Evolutionary conservation across 2,888 invertebrate genomes (phyloP), one percentile per base, ranked within the genome.

Genomic region (Cybosia mesomella): DNA sequence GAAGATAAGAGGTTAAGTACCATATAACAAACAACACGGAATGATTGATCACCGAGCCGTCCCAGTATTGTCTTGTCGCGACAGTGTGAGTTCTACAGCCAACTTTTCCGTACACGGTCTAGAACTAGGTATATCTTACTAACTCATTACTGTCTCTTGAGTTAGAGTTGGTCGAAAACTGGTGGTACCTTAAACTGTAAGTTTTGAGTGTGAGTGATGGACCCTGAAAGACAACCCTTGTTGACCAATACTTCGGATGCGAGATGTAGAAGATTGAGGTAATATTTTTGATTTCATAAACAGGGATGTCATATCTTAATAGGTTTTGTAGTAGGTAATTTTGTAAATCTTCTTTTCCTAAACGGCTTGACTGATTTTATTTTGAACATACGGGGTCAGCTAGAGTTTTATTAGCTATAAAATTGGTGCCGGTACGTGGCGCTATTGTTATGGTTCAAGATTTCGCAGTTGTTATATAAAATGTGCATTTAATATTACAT

Each of bases 141-240:
- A 22, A 10, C 28, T n/a, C 18, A 18, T 13, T 54, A 36, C 21
- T 54, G 21, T 36, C 15, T 53, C 22, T 34, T 32, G 15, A 1
- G n/a, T 0, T 22, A 2, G n/a, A 28, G 8, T 34, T 34, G 22
- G 54, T 11, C 4, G 63, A 49, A 39, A 49, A n/a, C 39, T 11
- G 13, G 43, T 39, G 5, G 0, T 55, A 24, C 13, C 1, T 0
- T 57, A 57, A 8, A 58, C 18, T n/a, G n/a, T 59, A 13, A 13
- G 18, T 58, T 15, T 58, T 9, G 1, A n/a, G 28, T 32, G 58
- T 21, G 58, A 53, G 59, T 36, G 11, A 92, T 92, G 92, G 92
- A 92, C 72, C 83, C 88, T 2, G 92, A 92, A 75, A 82, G 87
- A 59, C 91, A 90, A 55, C 91, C 92, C 0, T 74, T 92, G 18